phyloP scores from a whole-genome alignment of 2,797 vertebrate genomes.

The Pangasius larnaudii region DNA sequence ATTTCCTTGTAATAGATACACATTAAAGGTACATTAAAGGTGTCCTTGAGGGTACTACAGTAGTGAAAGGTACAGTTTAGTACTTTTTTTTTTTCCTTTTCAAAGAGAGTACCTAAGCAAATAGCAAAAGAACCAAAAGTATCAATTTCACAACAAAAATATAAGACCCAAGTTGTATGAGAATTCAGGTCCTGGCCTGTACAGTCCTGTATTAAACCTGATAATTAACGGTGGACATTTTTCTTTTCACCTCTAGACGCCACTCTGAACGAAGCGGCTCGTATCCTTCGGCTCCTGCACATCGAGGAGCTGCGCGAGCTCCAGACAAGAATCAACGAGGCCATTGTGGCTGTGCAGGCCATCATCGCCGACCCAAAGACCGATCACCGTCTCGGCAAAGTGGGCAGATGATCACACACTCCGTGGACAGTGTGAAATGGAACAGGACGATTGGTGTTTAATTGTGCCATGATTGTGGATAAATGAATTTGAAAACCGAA shows the following conservation, averaged over 20 bases:
- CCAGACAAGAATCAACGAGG: slow-evolving; percentile 96
- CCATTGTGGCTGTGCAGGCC: slow-evolving; percentile 95
- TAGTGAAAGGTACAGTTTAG: not conserved
- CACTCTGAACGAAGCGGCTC: slow-evolving; percentile 92
- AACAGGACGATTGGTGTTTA: not conserved
- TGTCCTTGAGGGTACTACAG: not conserved
- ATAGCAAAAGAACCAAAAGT: not conserved
- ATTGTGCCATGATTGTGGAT: not conserved
- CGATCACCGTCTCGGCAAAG: slow-evolving; percentile 96
- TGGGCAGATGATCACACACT: slow-evolving; percentile 84
- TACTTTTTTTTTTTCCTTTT: not conserved
- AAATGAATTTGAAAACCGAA: not conserved
- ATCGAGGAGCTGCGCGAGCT: slow-evolving; percentile 96
- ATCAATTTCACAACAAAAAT: not conserved
- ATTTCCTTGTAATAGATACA: not conserved
- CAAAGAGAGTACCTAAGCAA: not conserved
- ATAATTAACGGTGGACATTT: not conserved
- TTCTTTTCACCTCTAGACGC: slow-evolving; percentile 77
- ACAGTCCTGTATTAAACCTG: not conserved
- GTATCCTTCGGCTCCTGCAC: slow-evolving; percentile 92
- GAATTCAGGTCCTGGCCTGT: not conserved
- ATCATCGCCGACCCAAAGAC: slow-evolving; percentile 98
- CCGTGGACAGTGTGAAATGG: not conserved
- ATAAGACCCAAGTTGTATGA: no score
- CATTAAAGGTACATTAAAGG: no score